Evolutionary conservation across 2,888 invertebrate species (phyloP), one percentile per base, ranked within the genome.

Genomic region (Hyles lineata): DNA sequence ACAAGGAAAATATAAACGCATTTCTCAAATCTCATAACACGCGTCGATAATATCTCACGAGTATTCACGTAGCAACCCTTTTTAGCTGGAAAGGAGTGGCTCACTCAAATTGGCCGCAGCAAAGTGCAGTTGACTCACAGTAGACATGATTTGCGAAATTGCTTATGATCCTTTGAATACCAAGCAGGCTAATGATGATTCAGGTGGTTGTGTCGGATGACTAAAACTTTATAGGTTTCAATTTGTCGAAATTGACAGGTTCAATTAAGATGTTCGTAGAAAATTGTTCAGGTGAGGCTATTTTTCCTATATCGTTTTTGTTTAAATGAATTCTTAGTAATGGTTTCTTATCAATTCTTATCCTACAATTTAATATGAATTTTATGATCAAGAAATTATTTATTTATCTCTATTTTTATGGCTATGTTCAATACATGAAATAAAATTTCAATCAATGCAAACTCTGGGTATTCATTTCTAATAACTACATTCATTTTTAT

Each of bases 141-240:
- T 88, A 86, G 82, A 84, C 86, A 87, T 90, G 92, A 92, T 89
- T 91, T 90, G 91, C 90, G 83, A 88, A 87, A 89, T 88, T 83
- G 87, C 82, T 82, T 85, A 35, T 85, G 83, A 83, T 86, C 86
- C 82, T 79, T 82, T 87, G 92, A 89, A 91, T 91, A 88, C 87
- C 85, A 91, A 92, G 84, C 87, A 87, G 88, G 85, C 67, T 67
- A 67, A 79, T 82, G 79, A 82, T 87, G 88, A 88, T 79, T 88
- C 88, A 87, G 75, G 73, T 73, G 80, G 79, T 79, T 82, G 74
- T 70, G 72, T 70, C 55, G 35, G 61, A 72, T 72, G 74, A 78
- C 76, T 71, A 72, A 72, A 62, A 35, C 23, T 72, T 23, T 73
- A 70, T 73, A 50, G 35, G n/a, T 67, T 61, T 72, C 43, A 29